Conservation (phyloP, 2,113 vertebrate genomes). For the Morone saxatilis region DNA sequence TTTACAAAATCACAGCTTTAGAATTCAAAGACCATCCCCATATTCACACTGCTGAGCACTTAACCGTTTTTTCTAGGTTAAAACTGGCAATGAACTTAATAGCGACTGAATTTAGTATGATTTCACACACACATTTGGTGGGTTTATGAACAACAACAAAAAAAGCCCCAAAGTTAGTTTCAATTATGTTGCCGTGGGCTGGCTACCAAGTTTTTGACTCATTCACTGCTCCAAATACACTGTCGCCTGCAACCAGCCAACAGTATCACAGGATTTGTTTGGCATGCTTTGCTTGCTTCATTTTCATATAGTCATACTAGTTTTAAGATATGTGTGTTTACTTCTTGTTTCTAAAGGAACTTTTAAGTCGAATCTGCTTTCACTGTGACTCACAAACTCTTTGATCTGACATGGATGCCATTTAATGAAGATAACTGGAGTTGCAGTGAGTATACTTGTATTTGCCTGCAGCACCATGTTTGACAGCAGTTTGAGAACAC, state of each 20-base stretch:
- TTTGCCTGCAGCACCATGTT: conserved; percentile 75
- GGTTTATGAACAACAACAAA: conserved; percentile 18
- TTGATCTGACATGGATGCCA: conserved; percentile 73
- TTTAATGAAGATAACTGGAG: conserved; percentile 75
- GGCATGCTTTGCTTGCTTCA: conserved; percentile 53
- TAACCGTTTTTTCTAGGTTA: background rate
- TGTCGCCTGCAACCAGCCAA: conserved; percentile 56
- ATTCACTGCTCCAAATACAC: conserved; percentile 50
- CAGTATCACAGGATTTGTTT: conserved; percentile 59
- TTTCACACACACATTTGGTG: background rate
- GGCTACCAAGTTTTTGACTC: conserved; percentile 50
- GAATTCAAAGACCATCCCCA: background rate
- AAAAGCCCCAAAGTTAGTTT: conserved; percentile 51
- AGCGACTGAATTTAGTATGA: background rate
- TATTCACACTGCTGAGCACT: background rate
- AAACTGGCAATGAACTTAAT: background rate
- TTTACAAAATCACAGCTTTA: background rate
- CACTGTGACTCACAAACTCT: conserved; percentile 58
- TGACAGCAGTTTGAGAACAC: conserved; percentile 69
- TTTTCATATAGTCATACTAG: conserved; percentile 48
- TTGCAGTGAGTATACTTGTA: conserved; percentile 66
- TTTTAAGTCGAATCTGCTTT: conserved; percentile 54
- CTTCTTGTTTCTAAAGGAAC: conserved; percentile 64
- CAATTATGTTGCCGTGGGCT: conserved; percentile 45
- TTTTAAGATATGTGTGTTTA: conserved; percentile 62